Conservation (phyloP, 2,113 vertebrate genomes). For the Eretmochelys imbricata region DNA sequence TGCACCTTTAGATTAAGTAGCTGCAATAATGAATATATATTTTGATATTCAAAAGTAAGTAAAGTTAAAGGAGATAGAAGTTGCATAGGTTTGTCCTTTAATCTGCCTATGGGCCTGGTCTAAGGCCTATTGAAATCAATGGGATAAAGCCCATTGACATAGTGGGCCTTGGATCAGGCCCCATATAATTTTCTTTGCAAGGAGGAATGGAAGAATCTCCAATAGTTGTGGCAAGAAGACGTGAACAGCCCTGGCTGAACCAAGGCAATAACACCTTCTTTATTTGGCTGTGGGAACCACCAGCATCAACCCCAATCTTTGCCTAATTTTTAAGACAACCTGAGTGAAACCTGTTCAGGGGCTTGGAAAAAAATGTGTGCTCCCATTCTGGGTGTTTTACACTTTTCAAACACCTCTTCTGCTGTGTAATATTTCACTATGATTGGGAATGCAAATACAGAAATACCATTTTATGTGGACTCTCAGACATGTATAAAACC, state of each 20-base stretch:
- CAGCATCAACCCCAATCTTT: neutral
- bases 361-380: rapidly evolving
- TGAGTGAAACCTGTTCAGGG: neutral
- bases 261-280: neutral
- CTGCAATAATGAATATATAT: neutral
- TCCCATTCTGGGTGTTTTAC: neutral
- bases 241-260: neutral
- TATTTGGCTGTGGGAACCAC: neutral
- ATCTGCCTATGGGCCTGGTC: neutral
- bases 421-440: neutral
- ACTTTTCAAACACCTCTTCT: neutral
- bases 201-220: neutral
- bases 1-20: constrained; percentile 26
- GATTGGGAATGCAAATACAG: neutral
- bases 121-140: neutral
- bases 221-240: neutral
- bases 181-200: neutral
- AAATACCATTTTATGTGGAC: neutral
- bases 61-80: neutral
- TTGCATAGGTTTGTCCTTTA: neutral
- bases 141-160: neutral
- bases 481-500: neutral
- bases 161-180: neutral
- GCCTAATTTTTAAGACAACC: neutral
- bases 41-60: neutral